Evolutionary conservation across 2,888 invertebrate genomes (phyloP).

Genomic region (Zaprionus bogoriensis): DNA sequence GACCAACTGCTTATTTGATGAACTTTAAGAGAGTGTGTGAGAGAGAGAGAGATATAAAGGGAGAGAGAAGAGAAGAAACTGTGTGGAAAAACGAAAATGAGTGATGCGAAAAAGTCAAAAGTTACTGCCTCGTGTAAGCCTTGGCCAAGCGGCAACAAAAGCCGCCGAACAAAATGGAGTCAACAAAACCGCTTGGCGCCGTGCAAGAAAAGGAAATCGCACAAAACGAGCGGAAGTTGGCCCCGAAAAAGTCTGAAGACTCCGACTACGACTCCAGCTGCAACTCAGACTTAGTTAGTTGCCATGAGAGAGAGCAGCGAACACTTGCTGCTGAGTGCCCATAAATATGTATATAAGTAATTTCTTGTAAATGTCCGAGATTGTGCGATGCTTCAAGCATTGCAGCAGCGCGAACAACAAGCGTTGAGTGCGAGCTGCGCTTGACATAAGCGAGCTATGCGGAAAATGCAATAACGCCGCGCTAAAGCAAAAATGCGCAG

Average conservation of each 20-base stretch:
- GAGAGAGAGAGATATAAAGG: neutral
- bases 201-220: constrained; percentile 6
- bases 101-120: constrained; percentile 52
- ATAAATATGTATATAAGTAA: neutral
- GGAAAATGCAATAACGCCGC: neutral
- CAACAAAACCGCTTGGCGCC: constrained; percentile 27
- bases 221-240: constrained; percentile 16
- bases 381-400: neutral
- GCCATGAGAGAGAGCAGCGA: constrained; percentile 4
- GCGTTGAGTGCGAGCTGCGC: neutral
- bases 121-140: constrained; percentile 28
- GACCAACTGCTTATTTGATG: neutral
- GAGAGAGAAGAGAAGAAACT: neutral
- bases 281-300: constrained; percentile 21
- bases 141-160: constrained; percentile 22
- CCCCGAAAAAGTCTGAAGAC: neutral
- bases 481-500: neutral
- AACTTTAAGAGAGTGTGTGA: too few species aligned
- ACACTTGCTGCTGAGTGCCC: neutral
- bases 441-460: neutral
- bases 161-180: constrained; percentile 34
- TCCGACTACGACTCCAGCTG: too few species aligned
- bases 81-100: constrained; percentile 35
- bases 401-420: too few species aligned
- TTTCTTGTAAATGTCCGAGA: neutral